Evolutionary conservation across 2,113 vertebrate species (phyloP).

Genomic region (Elaphurus davidianus): DNA sequence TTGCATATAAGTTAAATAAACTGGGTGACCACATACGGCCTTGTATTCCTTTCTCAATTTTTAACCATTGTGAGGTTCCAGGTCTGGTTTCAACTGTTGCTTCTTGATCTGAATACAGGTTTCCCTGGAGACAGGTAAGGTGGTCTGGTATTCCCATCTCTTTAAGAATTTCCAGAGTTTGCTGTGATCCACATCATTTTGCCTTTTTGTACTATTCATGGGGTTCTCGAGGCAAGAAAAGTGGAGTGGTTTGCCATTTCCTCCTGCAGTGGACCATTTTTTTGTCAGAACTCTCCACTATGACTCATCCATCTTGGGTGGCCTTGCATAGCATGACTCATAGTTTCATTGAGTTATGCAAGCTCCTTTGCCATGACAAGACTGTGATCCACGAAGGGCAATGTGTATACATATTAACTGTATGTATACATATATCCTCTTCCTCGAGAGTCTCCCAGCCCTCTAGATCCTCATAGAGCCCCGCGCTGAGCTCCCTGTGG

Average conservation of each 20-base stretch:
- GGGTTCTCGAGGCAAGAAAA: not conserved
- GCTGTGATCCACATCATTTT: not conserved
- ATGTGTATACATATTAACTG: not conserved
- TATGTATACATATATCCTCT: not conserved
- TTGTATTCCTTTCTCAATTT: not conserved
- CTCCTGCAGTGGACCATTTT: not conserved
- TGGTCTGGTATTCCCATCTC: not conserved
- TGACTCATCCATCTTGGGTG: not conserved
- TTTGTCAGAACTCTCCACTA: not conserved
- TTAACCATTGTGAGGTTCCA: not conserved
- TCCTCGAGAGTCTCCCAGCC: not conserved
- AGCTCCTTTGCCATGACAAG: not conserved
- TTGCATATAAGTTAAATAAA: not conserved
- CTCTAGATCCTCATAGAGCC: rapidly evolving
- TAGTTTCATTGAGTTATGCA: not conserved
- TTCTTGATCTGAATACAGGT: not conserved
- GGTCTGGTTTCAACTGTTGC: not conserved
- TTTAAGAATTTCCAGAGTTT: not conserved
- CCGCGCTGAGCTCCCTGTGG: not conserved
- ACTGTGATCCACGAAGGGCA: not conserved
- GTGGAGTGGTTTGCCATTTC: not conserved
- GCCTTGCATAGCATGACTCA: not conserved
- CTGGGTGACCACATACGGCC: not conserved
- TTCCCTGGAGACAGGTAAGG: not conserved
- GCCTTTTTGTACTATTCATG: not conserved